Base-by-base conservation (phyloP, 2,888 invertebrate species). In the Plagodis pulveraria region DNA sequence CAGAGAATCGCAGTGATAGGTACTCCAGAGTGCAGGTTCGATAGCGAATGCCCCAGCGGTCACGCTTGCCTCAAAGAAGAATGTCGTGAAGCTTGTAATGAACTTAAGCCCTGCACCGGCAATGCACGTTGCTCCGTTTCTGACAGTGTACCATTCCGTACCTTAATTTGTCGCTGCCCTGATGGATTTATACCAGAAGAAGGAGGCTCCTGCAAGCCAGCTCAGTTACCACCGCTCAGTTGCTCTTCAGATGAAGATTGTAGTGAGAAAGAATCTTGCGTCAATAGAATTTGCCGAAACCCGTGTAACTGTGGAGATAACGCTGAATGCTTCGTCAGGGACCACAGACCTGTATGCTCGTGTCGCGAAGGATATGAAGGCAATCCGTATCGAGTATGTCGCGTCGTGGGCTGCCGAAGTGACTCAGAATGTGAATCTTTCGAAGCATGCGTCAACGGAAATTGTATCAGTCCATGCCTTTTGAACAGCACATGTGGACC, bases 301-400 rank as follows among this genome's bases (percentile, higher is more conserved):
- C 97, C 98, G 10, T 98, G 98, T 83, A 96, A 96, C 76, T 98
- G 98, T 80, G 98, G 98, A 52, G 94, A 94, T 42, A 96, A 98
- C 75, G 96, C 97, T 42, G 94, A 96, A 70, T 98, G 98, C 76
- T 94, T 95, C 66, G 95, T 98, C 6, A 95, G 95, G 63, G 95
- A 97, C 73, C 98, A 98, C 80, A 95, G 97, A 62, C 97, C 98
- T 2, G 95, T 96, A 41, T 98, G 98, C 82, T 96, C 97, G 5
- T 98, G 98, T 80, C 94, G 95, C 72, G 94, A 96, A 73, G 97
- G 97, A 38, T 97, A 94, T 78, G 96, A 97, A 78, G 98, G 98
- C 47, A 96, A 98, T 87, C 97, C 98, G 4, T 96, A 97, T 78
- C 94, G 95, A 38, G 94, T 94, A 50, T 98, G 98, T 80, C 94